Conservation (phyloP, 1,140 invertebrate species). For the Littorina saxatilis region DNA sequence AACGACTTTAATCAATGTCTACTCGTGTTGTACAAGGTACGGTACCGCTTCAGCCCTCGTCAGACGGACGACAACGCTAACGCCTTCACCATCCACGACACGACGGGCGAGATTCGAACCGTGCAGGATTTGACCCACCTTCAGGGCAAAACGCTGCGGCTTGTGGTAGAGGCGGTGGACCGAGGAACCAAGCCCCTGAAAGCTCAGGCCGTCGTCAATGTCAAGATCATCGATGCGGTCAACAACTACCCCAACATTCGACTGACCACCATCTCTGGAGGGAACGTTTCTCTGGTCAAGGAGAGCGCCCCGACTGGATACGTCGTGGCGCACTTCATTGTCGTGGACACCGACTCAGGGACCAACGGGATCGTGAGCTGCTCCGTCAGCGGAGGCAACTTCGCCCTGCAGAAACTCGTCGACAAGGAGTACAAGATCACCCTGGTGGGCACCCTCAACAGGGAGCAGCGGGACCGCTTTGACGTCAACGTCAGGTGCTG, state of each 20-base stretch:
- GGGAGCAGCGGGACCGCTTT: conserved; percentile 33
- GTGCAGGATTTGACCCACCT: conserved; percentile 37
- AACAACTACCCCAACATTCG: conserved; percentile 94
- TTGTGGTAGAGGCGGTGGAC: conserved; percentile 79
- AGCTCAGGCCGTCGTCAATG: conserved; percentile 72
- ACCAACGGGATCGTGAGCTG: conserved; percentile 63
- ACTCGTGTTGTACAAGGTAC: too few relatives aligned
- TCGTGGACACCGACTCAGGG: conserved; percentile 60
- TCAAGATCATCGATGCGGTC: conserved; percentile 85
- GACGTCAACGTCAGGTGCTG: conserved; percentile 37
- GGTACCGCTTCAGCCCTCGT: conserved; percentile 79
- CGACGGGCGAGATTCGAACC: conserved; percentile 41
- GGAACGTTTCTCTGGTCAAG: conserved; percentile 45
- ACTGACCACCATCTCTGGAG: conserved; percentile 57
- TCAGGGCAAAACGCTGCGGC: conserved; percentile 48
- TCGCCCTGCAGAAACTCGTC: conserved; percentile 55
- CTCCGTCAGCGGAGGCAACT: conserved; percentile 48
- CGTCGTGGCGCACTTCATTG: conserved; percentile 62
- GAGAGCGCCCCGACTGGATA: conserved; percentile 63
- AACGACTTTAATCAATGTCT: too few relatives aligned
- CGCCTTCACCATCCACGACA: conserved; percentile 42
- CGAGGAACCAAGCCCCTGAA: conserved; percentile 74
- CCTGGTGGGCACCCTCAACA: conserved; percentile 41
- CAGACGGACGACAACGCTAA: conserved; percentile 47
- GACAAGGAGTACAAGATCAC: conserved; percentile 62